phyloP scores from a whole-genome alignment of 1,140 invertebrate genomes.

The Aphis craccivora region DNA sequence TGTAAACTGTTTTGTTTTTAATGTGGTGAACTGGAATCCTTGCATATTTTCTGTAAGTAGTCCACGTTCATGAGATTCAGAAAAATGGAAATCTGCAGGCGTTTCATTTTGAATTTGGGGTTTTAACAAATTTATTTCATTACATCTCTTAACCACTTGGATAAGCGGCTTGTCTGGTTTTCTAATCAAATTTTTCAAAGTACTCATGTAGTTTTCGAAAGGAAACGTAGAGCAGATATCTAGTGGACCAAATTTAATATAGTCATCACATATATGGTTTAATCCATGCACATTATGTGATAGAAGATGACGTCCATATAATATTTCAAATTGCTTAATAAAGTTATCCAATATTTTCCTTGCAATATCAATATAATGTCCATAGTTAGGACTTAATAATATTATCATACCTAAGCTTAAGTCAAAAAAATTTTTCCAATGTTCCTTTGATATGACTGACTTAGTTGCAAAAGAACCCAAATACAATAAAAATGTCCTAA shows the following conservation, averaged over 20 bases:
- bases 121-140: slow-evolving; percentile 15
- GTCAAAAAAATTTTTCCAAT: slow-evolving; percentile 65
- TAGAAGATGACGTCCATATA: slow-evolving; percentile 61
- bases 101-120: not conserved
- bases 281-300: slow-evolving; percentile 62
- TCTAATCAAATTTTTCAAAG: slow-evolving; percentile 63
- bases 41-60: not conserved
- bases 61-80: slow-evolving; percentile 17
- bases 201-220: slow-evolving; percentile 65
- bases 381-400: slow-evolving; percentile 59
- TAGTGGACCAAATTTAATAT: slow-evolving; percentile 63
- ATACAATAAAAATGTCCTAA: slow-evolving; percentile 66
- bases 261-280: slow-evolving; percentile 65
- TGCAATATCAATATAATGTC: slow-evolving; percentile 46
- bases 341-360: slow-evolving; percentile 60
- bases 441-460: slow-evolving; percentile 61
- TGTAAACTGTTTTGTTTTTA: slow-evolving; percentile 20
- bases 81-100: not conserved
- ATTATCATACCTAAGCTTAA: slow-evolving; percentile 63
- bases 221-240: slow-evolving; percentile 60
- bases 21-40: slow-evolving; percentile 11
- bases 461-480: slow-evolving; percentile 64
- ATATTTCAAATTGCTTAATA: slow-evolving; percentile 58
- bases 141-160: slow-evolving; percentile 59
- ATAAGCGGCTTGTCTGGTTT: slow-evolving; percentile 61